Conservation (phyloP, 23 tunicate species). For the Phallusia fumigata region DNA sequence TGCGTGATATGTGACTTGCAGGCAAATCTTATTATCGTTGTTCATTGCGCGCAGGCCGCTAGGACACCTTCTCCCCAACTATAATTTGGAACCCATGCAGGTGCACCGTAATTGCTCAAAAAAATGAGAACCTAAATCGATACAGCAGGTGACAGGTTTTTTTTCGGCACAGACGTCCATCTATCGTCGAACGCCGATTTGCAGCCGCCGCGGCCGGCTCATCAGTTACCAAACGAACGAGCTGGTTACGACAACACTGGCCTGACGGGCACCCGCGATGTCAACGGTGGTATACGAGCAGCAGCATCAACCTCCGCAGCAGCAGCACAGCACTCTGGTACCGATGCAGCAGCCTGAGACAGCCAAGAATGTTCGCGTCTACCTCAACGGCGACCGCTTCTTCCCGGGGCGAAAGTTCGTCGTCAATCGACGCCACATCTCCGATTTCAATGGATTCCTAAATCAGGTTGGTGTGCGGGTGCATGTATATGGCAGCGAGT, state of each 20-base stretch:
- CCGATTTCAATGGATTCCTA: conserved; percentile 85
- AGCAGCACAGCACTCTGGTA: conserved; percentile 25
- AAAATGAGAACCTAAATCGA: not conserved
- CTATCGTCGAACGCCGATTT: not conserved
- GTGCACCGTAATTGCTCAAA: too few relatives aligned
- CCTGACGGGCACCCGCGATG: conserved; percentile 4
- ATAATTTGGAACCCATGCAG: too few relatives aligned
- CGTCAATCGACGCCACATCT: conserved; percentile 64
- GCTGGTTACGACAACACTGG: not conserved
- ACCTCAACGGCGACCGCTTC: conserved; percentile 78
- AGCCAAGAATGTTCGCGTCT: conserved; percentile 82
- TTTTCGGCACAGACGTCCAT: not conserved
- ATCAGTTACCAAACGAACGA: not conserved
- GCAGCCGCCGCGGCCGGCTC: not conserved
- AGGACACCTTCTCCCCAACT: too few relatives aligned
- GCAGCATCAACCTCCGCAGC: conserved; percentile 5
- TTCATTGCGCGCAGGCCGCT: too few relatives aligned
- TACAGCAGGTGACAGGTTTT: not conserved
- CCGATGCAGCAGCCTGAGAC: conserved; percentile 87
- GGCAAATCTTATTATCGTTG: too few relatives aligned
- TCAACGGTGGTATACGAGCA: not conserved
- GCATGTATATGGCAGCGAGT: not conserved
- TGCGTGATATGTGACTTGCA: too few relatives aligned
- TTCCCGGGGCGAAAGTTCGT: conserved; percentile 84
- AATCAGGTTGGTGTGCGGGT: conserved; percentile 44